Percentiles rank a stretch among this genome's conserved stretches.
Conservation (phyloP, 53 echinoderm and acorn worm genomes). For the Glandiceps talaboti region DNA sequence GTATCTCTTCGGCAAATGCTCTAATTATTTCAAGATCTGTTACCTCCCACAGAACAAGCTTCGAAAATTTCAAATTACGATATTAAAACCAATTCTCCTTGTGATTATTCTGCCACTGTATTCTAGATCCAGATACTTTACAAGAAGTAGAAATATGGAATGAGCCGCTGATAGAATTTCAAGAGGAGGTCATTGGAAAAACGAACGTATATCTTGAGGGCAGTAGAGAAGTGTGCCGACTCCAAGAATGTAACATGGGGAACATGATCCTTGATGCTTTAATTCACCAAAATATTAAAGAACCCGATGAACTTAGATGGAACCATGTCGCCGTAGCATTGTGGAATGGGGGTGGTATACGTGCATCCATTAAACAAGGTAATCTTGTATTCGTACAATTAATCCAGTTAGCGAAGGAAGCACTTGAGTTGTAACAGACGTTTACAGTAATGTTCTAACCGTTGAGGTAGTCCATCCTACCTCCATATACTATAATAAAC, state of each 20-base stretch:
- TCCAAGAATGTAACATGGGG: constrained; percentile 84
- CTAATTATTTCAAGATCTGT: no score
- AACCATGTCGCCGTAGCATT: constrained; percentile 78
- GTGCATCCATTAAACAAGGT: constrained; percentile 59
- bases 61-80: no score
- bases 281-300: constrained; percentile 34
- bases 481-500: no score
- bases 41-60: no score
- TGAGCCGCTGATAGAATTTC: constrained; percentile 36
- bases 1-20: no score
- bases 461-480: no score
- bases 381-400: no score
- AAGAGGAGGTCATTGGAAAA: constrained; percentile 30
- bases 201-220: constrained; percentile 61
- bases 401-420: no score
- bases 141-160: constrained; percentile 49
- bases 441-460: no score
- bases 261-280: constrained; percentile 61
- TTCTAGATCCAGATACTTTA: constrained; percentile 33
- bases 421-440: no score
- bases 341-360: constrained; percentile 66
- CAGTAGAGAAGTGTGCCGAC: constrained; percentile 30
- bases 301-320: constrained; percentile 35
- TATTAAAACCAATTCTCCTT: no score
- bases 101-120: no score